Evolutionary conservation across 1,140 invertebrate species (phyloP), one percentile per base, ranked within the genome.

Genomic region (Drosophila auraria): DNA sequence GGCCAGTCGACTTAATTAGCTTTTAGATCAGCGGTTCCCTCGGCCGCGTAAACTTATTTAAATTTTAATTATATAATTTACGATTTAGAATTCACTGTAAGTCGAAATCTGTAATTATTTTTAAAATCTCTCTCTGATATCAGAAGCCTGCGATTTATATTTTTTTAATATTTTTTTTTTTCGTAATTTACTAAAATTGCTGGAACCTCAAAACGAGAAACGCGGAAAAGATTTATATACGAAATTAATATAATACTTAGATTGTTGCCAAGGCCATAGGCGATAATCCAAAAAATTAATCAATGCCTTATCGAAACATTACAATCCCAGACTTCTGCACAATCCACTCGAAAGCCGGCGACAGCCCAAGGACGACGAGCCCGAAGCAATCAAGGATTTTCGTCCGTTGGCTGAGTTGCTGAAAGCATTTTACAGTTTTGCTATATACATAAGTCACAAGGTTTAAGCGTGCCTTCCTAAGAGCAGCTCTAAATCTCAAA

Each of bases 101-200:
- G 79, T 76, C 83, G 44, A 86, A 86, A 82, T 89, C 87, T 80
- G 68, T 71, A 73, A 73, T 65, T 78, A 69, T 80, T 79, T 38
- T 83, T 80, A 70, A 75, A 75, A 71, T 64, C 64, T 75, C 78
- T 87, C 62, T 86, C 69, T 80, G 87, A 91, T 91, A 81, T 86
- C 87, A 91, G 87, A 89, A 91, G 82, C 77, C 87, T 91, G 87
- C 91, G 87, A 91, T 91, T 90, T 91, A 91, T 77, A 91, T 83
- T 70, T 71, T 74, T 78, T 80, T 20, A 20, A 57, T 78, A 61
- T 70, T 54, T 49, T 20, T 57, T 27, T 47, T 66, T 47, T 20
- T 20, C 20, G 20, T 20, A 20, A 20, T 38, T 20, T 30, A 64
- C 30, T 20, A 63, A 51, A 83, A 84, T 78, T 81, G 68, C 75